Conservation (phyloP, 2,888 invertebrate species). For the Caenorhabditis becei region DNA sequence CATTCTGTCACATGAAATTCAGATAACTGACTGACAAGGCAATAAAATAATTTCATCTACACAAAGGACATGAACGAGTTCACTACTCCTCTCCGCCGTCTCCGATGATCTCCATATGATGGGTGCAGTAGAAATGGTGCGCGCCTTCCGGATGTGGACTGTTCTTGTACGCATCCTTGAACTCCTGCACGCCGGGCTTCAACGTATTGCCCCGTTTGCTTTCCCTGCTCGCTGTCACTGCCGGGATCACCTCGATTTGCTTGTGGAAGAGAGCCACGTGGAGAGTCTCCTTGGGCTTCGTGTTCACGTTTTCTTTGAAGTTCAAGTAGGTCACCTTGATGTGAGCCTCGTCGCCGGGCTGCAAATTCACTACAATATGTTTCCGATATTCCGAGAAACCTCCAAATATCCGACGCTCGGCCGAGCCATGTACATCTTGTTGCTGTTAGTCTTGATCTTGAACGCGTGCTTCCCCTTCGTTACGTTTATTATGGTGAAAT, state of each 20-base stretch:
- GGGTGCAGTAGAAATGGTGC: not conserved
- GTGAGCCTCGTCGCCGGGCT: not conserved
- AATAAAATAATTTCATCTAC: no score
- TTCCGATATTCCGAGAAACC: not conserved
- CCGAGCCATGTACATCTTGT: not conserved
- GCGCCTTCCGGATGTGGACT: not conserved
- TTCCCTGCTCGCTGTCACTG: not conserved
- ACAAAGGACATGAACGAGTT: no score
- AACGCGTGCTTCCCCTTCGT: not conserved
- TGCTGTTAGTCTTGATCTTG: conserved; percentile 12
- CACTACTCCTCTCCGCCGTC: not conserved
- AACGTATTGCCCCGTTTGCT: not conserved
- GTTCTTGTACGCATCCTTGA: not conserved
- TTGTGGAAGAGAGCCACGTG: conserved; percentile 9
- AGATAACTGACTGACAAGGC: not conserved
- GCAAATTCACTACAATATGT: not conserved
- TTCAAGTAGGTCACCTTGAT: not conserved
- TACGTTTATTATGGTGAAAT: not conserved
- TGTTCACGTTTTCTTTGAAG: not conserved
- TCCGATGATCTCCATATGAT: not conserved
- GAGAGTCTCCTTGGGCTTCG: not conserved
- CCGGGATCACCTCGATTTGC: no score
- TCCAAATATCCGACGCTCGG: not conserved
- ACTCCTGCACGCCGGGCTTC: not conserved
- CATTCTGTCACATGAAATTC: not conserved